Percentiles rank a stretch among this genome's conserved stretches.
Evolutionary conservation across 23 tunicate species (phyloP).

Genomic region (Ascidia mentula): DNA sequence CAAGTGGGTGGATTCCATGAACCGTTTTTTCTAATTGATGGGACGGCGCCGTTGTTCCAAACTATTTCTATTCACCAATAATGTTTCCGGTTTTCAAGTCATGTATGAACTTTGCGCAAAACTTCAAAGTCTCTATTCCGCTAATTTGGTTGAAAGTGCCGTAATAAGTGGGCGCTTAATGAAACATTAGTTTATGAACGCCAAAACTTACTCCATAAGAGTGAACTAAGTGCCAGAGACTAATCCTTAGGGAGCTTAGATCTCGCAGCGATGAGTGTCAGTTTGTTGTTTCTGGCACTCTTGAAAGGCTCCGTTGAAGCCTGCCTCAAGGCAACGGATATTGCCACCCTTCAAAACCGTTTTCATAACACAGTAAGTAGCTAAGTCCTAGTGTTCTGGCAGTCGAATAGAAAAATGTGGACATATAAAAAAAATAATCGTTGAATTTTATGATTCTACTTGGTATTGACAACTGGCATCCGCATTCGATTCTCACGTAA

Average conservation of each 20-base stretch:
- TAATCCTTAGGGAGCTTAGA: conserved; percentile 1
- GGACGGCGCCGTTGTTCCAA: neutral
- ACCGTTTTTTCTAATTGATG: neutral
- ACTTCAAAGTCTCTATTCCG: neutral
- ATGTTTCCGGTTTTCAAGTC: neutral
- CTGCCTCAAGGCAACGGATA: neutral
- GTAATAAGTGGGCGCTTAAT: neutral
- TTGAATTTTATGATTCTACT: neutral
- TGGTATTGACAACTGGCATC: neutral
- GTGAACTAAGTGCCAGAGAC: neutral
- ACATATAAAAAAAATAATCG: no score
- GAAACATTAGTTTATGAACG: conserved; percentile 9
- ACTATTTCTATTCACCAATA: neutral
- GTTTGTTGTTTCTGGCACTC: neutral
- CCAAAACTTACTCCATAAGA: neutral
- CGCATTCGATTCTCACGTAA: neutral
- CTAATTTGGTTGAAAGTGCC: neutral
- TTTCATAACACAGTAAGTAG: no score
- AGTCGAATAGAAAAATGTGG: no score
- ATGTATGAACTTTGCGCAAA: neutral
- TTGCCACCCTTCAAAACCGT: neutral
- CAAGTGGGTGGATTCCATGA: neutral
- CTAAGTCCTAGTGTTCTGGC: no score
- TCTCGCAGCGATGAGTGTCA: neutral
- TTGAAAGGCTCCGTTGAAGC: neutral